phyloP scores from a whole-genome alignment of 2,113 vertebrate species.

The Crotalus helleri region DNA sequence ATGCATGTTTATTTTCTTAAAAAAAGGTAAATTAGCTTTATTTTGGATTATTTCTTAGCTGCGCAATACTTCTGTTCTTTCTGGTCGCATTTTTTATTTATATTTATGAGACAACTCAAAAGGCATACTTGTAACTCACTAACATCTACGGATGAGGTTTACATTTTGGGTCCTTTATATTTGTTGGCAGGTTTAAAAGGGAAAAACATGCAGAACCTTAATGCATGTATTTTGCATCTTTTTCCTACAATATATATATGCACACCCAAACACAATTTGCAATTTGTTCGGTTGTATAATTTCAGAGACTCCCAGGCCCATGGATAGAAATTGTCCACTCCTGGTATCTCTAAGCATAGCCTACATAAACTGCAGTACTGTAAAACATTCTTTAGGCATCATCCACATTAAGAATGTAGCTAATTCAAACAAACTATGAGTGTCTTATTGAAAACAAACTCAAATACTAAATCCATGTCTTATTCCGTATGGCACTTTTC shows the following conservation, averaged over 20 bases:
- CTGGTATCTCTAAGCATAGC: not conserved
- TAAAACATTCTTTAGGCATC: not conserved
- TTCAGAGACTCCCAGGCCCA: not conserved
- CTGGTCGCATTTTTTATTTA: not conserved
- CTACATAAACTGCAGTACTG: not conserved
- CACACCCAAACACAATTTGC: not conserved
- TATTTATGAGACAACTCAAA: not conserved
- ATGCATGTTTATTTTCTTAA: not conserved
- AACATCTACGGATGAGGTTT: not conserved
- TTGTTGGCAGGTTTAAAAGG: not conserved
- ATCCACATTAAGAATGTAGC: not conserved
- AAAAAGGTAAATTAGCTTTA: not conserved
- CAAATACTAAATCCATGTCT: not conserved
- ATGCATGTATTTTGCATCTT: not conserved
- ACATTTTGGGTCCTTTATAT: not conserved
- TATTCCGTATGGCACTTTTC: not conserved
- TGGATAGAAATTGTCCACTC: not conserved
- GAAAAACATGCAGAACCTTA: not conserved
- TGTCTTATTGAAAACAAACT: not conserved
- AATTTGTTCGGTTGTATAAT: not conserved
- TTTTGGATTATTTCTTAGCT: not conserved
- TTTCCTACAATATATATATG: not conserved
- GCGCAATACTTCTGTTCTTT: not conserved
- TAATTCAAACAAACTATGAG: not conserved
- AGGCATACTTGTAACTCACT: not conserved